These are phyloP conservation scores for Toxonevra muliebris DNA, from an alignment of 2,888 invertebrate species.

Conservation along the genomic window DNA sequence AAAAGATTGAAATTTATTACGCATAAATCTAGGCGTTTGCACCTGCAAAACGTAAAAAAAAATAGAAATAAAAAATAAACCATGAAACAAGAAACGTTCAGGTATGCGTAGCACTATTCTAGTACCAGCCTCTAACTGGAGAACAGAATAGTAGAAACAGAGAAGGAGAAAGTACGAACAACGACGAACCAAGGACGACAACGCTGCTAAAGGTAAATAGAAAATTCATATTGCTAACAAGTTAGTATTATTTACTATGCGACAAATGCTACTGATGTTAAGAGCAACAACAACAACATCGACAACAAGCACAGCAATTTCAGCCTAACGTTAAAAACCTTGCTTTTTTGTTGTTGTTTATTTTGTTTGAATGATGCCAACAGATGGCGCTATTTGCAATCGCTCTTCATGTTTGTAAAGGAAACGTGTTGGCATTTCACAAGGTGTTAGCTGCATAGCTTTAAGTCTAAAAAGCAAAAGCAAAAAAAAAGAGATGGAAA, in stretches of 20 bases:
- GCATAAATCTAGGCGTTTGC: constrained; percentile 61
- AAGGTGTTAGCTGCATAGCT: background rate
- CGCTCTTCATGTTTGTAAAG: background rate
- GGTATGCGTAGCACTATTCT: too few relatives aligned
- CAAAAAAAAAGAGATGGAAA: too few relatives aligned
- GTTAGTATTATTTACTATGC: constrained; percentile 33
- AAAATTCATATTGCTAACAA: too few relatives aligned
- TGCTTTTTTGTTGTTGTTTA: background rate
- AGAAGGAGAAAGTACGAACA: too few relatives aligned
- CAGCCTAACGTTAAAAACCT: background rate
- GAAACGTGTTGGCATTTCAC: constrained; percentile 2
- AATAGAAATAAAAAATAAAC: too few relatives aligned
- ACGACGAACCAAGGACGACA: background rate
- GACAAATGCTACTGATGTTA: constrained; percentile 36
- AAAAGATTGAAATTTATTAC: constrained; percentile 63
- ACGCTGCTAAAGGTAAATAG: background rate
- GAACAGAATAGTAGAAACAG: background rate
- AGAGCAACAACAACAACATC: constrained; percentile 15
- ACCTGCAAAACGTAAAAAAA: constrained; percentile 53
- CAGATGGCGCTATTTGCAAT: background rate
- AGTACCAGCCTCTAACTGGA: background rate
- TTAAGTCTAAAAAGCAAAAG: background rate
- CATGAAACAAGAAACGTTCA: background rate
- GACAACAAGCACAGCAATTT: constrained; percentile 4
- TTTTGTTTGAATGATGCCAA: background rate